Conservation (phyloP, 2,888 invertebrate genomes). For the Protonemura montana region DNA sequence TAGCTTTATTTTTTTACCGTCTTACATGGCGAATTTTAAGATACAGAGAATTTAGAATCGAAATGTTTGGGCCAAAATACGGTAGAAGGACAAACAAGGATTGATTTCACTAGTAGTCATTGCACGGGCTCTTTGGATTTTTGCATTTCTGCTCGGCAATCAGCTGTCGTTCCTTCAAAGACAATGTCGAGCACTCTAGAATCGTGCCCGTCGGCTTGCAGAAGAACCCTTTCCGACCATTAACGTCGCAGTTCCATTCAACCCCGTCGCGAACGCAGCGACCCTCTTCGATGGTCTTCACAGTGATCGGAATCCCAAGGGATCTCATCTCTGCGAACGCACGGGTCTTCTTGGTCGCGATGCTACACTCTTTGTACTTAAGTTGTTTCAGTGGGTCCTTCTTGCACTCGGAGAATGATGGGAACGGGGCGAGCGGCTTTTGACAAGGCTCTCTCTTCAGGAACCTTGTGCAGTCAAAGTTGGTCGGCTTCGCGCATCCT, state of each 20-base stretch:
- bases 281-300: not conserved
- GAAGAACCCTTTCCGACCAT: not conserved
- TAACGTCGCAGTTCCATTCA: not conserved
- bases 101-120: not conserved
- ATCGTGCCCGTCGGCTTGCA: not conserved
- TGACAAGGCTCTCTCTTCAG: not conserved
- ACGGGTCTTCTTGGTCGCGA: not conserved
- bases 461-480: not conserved
- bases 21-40: not conserved
- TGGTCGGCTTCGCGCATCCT: not conserved
- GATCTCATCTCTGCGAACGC: not conserved
- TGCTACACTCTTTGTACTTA: not conserved
- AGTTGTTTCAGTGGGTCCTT: not conserved
- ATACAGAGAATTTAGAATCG: not conserved
- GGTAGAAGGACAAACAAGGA: not conserved
- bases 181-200: not conserved
- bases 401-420: slow-evolving; percentile 9
- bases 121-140: not conserved
- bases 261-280: not conserved
- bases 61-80: not conserved
- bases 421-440: slow-evolving; percentile 9
- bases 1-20: not conserved
- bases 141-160: not conserved
- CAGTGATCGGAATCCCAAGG: not conserved
- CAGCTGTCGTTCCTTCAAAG: not conserved